These are phyloP conservation scores for Dicentrarchus labrax DNA, from an alignment of 2,113 vertebrate species.

Conservation along the genomic window DNA sequence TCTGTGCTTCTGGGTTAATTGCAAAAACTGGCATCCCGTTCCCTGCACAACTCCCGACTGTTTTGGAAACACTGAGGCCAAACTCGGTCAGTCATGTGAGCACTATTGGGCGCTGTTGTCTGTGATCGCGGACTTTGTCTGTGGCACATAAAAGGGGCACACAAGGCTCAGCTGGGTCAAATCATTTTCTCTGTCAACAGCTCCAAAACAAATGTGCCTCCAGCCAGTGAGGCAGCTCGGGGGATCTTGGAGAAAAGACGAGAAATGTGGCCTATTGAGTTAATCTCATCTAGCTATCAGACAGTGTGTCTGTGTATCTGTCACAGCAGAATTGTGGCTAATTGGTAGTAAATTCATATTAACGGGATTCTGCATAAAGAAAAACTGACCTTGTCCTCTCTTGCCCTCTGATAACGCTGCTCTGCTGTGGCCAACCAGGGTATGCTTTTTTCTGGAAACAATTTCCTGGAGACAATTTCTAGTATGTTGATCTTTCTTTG, in stretches of 20 bases:
- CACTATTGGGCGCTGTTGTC: constrained; percentile 35
- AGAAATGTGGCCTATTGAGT: constrained; percentile 37
- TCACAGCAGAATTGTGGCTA: constrained; percentile 18
- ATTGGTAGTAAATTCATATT: constrained; percentile 26
- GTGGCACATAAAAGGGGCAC: constrained; percentile 33
- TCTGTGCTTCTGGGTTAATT: constrained; percentile 41
- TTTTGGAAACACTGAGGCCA: constrained; percentile 55
- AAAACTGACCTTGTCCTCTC: constrained; percentile 47
- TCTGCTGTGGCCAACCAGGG: constrained; percentile 43
- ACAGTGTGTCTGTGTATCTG: constrained; percentile 45
- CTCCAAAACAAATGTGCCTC: constrained; percentile 38
- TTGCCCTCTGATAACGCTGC: constrained; percentile 50
- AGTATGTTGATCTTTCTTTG: constrained; percentile 19
- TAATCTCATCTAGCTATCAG: constrained; percentile 49
- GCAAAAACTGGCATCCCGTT: constrained; percentile 9
- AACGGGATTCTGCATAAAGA: constrained; percentile 12
- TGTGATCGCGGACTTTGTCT: constrained; percentile 52
- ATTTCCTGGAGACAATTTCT: constrained; percentile 66
- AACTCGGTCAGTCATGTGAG: constrained; percentile 58
- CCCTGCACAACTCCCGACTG: constrained; percentile 8
- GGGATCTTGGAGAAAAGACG: constrained; percentile 25
- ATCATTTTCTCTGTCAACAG: constrained; percentile 60
- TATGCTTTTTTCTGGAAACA: constrained; percentile 52
- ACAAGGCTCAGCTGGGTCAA: constrained; percentile 34
- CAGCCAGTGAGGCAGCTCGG: constrained; percentile 17